These are phyloP conservation scores for Acanthosoma haemorrhoidale DNA, from an alignment of 2,888 invertebrate genomes.

Conservation along the genomic window DNA sequence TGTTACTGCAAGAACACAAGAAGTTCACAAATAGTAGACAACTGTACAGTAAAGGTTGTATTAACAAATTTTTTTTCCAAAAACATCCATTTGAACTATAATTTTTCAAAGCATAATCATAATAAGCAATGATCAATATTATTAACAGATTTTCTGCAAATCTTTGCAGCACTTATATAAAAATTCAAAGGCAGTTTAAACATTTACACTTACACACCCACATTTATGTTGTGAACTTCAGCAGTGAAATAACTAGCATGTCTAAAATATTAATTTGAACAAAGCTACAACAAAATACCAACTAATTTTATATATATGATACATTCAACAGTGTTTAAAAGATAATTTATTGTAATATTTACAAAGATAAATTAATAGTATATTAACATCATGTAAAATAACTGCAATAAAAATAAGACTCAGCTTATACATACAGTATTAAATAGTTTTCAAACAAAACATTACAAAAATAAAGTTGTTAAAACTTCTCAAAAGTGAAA, in stretches of 20 bases:
- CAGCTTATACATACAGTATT: too few species aligned
- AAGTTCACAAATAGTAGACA: too few species aligned
- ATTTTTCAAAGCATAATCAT: not conserved
- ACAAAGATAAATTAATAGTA: not conserved
- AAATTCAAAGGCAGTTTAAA: constrained; percentile 20
- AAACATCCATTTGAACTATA: too few species aligned
- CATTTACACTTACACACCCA: constrained; percentile 7
- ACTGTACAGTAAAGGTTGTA: too few species aligned
- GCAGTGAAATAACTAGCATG: constrained; percentile 11
- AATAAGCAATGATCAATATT: not conserved
- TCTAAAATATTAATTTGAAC: constrained; percentile 21
- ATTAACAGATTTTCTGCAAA: not conserved
- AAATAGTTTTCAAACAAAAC: too few species aligned
- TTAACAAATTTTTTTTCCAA: too few species aligned
- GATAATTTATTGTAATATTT: constrained; percentile 1
- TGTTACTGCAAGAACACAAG: too few species aligned
- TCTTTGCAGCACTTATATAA: constrained; percentile 1
- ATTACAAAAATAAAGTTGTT: not conserved
- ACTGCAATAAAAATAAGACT: not conserved
- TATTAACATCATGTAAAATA: too few species aligned
- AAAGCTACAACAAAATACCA: constrained; percentile 22
- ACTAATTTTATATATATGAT: not conserved
- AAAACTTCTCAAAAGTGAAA: not conserved
- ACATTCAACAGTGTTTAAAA: constrained; percentile 6
- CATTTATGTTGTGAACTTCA: not conserved